These are phyloP conservation scores for Ahaetulla prasina DNA, from an alignment of 2,113 vertebrate species.

Conservation along the genomic window DNA sequence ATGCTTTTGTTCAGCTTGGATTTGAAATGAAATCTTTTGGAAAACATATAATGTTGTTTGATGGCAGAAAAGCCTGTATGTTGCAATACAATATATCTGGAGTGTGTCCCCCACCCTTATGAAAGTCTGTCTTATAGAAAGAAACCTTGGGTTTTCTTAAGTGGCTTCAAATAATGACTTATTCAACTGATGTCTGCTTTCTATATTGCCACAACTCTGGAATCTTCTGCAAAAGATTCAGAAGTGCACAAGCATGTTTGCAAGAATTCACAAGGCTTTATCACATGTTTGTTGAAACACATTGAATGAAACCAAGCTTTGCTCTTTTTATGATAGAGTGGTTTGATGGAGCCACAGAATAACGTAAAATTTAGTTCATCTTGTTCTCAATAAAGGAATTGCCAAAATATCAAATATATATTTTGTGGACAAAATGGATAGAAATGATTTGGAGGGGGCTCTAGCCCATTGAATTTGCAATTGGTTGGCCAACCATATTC, in stretches of 20 bases:
- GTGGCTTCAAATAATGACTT: background rate
- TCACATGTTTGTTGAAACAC: background rate
- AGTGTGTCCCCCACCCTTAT: background rate
- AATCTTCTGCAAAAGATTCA: background rate
- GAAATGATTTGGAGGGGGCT: background rate
- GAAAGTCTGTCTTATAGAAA: background rate
- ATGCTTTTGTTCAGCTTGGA: background rate
- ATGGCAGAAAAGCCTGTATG: background rate
- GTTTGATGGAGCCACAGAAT: background rate
- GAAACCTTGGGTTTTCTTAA: background rate
- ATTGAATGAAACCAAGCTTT: background rate
- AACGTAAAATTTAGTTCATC: background rate
- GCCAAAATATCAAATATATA: background rate
- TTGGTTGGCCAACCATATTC: background rate
- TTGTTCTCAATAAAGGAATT: background rate
- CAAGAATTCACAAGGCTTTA: background rate
- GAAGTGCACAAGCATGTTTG: background rate
- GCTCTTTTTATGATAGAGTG: background rate
- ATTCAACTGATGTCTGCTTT: background rate
- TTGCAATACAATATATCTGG: background rate
- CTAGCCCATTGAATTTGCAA: background rate
- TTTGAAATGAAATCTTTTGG: background rate
- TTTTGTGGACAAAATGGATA: background rate
- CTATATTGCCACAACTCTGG: background rate
- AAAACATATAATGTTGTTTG: background rate